A percentile compares a stretch with the other conserved stretches of the same genome.
phyloP scores from a whole-genome alignment of 2,888 invertebrate species.

The Pyralis farinalis region DNA sequence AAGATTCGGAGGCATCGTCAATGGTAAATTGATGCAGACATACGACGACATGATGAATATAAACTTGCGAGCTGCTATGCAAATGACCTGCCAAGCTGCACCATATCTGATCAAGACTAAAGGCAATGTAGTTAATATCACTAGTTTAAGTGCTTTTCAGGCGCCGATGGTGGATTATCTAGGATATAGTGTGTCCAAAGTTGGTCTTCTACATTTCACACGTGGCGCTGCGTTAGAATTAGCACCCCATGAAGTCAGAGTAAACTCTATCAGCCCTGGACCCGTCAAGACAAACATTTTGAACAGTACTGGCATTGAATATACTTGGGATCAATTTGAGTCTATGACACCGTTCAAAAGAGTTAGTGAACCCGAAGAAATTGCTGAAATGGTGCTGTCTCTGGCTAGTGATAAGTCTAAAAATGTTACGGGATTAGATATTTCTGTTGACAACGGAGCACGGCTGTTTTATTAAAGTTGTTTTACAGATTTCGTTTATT shows the following conservation, averaged over 20 bases:
- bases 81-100: slow-evolving; percentile 23
- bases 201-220: slow-evolving; percentile 23
- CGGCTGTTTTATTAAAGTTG: no score
- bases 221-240: no score
- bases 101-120: slow-evolving; percentile 29
- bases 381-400: slow-evolving; percentile 27
- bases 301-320: no score
- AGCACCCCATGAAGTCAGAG: no score
- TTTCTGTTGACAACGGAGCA: slow-evolving; percentile 24
- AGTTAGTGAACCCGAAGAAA: no score
- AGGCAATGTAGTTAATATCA: slow-evolving; percentile 28
- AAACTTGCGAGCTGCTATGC: slow-evolving; percentile 29
- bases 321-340: no score
- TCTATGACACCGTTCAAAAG: no score
- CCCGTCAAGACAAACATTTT: no score
- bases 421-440: slow-evolving; percentile 29
- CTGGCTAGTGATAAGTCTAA: slow-evolving; percentile 33
- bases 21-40: slow-evolving; percentile 19
- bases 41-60: slow-evolving; percentile 26
- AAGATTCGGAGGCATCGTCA: slow-evolving; percentile 14
- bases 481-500: no score
- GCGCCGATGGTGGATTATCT: no score
- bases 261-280: no score
- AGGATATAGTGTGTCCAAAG: slow-evolving; percentile 34
- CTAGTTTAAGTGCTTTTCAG: not conserved